These are phyloP conservation scores for Tachina fera DNA, from an alignment of 2,888 invertebrate species.

Conservation along the genomic window DNA sequence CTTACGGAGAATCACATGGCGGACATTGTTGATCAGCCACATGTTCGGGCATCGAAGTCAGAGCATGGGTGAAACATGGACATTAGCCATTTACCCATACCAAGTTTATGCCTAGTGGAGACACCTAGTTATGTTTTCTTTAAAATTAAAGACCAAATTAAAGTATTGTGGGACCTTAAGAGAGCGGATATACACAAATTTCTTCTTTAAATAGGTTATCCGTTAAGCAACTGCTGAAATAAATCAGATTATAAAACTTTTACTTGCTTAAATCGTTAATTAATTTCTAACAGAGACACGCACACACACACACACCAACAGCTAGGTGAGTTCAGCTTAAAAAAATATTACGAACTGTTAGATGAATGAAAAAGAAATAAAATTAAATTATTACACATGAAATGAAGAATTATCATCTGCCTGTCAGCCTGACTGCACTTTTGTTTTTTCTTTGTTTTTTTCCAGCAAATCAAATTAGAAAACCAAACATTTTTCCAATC, in stretches of 20 bases:
- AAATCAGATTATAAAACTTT: constrained; percentile 58
- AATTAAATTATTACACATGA: neutral
- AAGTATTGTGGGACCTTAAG: no score
- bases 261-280: constrained; percentile 22
- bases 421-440: constrained; percentile 38
- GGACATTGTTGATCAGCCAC: no score
- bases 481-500: constrained; percentile 11
- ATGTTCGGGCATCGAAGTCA: no score
- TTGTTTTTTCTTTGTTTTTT: constrained; percentile 59
- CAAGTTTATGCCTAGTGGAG: no score
- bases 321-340: neutral
- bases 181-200: no score
- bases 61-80: no score
- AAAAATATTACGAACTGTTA: neutral
- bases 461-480: constrained; percentile 26
- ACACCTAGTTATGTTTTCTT: no score
- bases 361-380: constrained; percentile 2
- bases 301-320: neutral
- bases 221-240: constrained; percentile 8
- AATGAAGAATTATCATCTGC: constrained; percentile 25
- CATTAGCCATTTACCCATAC: no score
- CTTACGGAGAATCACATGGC: no score
- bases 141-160: no score
- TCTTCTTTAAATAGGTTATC: neutral
- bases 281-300: neutral